A percentile compares a stretch with the other conserved stretches of the same genome.
Conservation (phyloP, 2,888 invertebrate species). For the Eristalinus aeneus region DNA sequence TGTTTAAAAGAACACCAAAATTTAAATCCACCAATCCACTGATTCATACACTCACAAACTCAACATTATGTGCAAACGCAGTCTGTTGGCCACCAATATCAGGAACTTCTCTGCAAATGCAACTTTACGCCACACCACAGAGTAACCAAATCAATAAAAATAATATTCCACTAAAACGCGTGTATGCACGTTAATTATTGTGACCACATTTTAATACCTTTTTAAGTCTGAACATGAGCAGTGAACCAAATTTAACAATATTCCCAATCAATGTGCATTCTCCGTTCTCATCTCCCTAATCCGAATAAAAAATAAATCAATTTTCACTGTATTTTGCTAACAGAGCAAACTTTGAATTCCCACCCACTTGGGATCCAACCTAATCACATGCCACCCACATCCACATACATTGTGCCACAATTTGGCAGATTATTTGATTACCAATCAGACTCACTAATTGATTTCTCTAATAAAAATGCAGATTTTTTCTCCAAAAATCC, state of each 20-base stretch:
- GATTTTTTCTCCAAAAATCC: background rate
- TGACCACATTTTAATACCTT: background rate
- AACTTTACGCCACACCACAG: too few relatives aligned
- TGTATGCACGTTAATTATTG: background rate
- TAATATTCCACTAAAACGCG: background rate
- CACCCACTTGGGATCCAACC: background rate
- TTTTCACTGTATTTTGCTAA: background rate
- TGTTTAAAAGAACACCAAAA: too few relatives aligned
- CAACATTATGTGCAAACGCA: too few relatives aligned
- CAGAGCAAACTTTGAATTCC: background rate
- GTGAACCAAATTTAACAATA: background rate
- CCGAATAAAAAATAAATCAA: background rate
- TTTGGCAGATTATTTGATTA: background rate
- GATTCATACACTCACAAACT: background rate
- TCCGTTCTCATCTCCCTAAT: background rate
- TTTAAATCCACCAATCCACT: too few relatives aligned
- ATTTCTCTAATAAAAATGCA: background rate
- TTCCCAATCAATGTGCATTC: background rate
- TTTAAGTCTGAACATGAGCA: background rate
- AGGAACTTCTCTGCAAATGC: too few relatives aligned
- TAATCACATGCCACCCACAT: background rate
- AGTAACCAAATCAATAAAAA: too few relatives aligned
- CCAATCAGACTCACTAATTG: conserved; percentile 8
- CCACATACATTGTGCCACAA: background rate
- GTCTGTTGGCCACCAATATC: too few relatives aligned